A percentile compares a stretch with the other conserved stretches of the same genome.
Conservation (phyloP, 2,888 invertebrate genomes). For the Brachypalpus laphriformis region DNA sequence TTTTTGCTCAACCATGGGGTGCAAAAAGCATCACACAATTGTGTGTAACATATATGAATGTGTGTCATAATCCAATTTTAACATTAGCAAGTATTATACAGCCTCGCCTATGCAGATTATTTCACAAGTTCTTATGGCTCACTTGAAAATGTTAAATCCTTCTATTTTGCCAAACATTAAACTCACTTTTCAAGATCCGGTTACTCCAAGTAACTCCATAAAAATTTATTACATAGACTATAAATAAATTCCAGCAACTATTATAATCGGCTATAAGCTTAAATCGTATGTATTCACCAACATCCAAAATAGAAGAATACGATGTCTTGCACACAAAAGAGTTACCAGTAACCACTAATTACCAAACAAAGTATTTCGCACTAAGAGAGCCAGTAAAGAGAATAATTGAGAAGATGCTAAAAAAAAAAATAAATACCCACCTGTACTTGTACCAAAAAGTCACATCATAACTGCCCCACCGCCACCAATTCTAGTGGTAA, state of each 20-base stretch:
- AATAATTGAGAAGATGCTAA: neutral
- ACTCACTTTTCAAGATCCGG: neutral
- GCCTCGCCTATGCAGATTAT: neutral
- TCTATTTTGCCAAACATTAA: neutral
- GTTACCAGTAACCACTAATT: neutral
- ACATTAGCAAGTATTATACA: neutral
- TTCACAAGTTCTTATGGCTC: neutral
- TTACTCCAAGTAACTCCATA: slow-evolving; percentile 3
- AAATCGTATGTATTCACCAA: neutral
- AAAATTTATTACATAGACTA: neutral
- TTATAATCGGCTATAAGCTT: neutral
- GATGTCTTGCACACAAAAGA: neutral
- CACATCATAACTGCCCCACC: slow-evolving; percentile 1
- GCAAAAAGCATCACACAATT: neutral
- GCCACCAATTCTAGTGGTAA: neutral
- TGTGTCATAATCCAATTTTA: no score
- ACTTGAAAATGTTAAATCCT: neutral
- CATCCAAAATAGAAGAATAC: neutral
- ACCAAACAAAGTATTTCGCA: neutral
- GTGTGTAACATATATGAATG: no score
- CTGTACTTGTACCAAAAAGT: neutral
- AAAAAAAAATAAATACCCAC: neutral
- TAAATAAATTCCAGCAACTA: slow-evolving; percentile 8
- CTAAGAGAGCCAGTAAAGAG: neutral
- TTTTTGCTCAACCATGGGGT: neutral